Conservation (phyloP, 2,113 vertebrate genomes). For the Halichoerus grypus region DNA sequence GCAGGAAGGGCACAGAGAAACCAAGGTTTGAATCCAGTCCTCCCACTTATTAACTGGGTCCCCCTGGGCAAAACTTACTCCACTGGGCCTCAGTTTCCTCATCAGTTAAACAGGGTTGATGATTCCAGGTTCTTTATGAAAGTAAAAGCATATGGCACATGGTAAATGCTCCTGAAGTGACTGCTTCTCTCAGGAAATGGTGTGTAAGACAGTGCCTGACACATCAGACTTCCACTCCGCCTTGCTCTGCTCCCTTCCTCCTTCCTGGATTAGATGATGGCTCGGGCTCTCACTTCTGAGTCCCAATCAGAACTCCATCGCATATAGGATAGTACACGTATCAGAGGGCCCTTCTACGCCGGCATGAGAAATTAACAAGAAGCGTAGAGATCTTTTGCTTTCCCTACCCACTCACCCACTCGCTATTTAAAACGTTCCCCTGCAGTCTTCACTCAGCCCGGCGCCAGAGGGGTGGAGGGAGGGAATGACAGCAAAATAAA, state of each 20-base stretch:
- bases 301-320: background rate
- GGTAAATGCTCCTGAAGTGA: background rate
- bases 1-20: background rate
- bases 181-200: background rate
- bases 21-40: background rate
- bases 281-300: background rate
- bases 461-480: background rate
- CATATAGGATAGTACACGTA: background rate
- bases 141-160: background rate
- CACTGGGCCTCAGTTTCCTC: background rate
- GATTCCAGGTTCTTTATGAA: background rate
- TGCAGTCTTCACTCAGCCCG: background rate
- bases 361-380: background rate
- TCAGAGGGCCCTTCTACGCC: background rate
- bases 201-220: background rate
- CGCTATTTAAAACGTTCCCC: background rate
- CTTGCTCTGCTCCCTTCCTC: background rate
- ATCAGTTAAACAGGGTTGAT: background rate
- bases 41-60: background rate
- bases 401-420: background rate
- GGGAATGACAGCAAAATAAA: background rate
- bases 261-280: background rate
- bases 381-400: background rate
- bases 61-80: background rate
- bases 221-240: background rate